Evolutionary conservation across 2,888 invertebrate genomes (phyloP).

Genomic region (Ceramica pisi): DNA sequence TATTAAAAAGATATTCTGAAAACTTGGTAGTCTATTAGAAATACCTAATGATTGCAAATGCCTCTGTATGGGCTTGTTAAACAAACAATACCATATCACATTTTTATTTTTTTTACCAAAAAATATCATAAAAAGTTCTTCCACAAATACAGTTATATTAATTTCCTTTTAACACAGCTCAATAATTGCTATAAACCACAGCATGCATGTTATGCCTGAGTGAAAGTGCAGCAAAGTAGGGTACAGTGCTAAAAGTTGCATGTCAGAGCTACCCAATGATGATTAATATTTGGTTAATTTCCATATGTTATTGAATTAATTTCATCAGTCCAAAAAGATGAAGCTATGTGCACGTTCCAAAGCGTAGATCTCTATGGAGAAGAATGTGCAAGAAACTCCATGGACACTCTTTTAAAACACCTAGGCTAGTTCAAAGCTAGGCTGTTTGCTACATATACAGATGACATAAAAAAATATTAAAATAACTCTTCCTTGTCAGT

Average conservation of each 20-base stretch:
- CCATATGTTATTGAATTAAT: slow-evolving; percentile 8
- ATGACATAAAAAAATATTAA: not conserved
- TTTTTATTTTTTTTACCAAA: not conserved
- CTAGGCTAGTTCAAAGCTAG: not conserved
- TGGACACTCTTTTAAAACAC: too few relatives aligned
- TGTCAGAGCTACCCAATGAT: slow-evolving; percentile 46
- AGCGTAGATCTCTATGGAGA: too few relatives aligned
- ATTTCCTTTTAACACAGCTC: slow-evolving; percentile 17
- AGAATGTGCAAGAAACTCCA: too few relatives aligned
- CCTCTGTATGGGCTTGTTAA: not conserved
- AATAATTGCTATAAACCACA: slow-evolving; percentile 30
- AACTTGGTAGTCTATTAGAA: not conserved
- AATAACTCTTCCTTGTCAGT: not conserved
- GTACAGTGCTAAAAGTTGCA: slow-evolving; percentile 45
- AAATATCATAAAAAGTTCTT: not conserved
- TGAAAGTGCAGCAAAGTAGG: slow-evolving; percentile 60
- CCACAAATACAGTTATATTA: not conserved
- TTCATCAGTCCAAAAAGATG: slow-evolving; percentile 3
- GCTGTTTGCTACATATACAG: not conserved
- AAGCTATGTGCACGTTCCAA: too few relatives aligned
- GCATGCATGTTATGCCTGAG: slow-evolving; percentile 45
- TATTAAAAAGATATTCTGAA: not conserved
- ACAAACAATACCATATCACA: not conserved
- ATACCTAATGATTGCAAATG: not conserved
- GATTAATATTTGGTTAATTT: slow-evolving; percentile 23